Evolutionary conservation across 2,888 invertebrate genomes (phyloP).

Genomic region (Myopa testacea): DNA sequence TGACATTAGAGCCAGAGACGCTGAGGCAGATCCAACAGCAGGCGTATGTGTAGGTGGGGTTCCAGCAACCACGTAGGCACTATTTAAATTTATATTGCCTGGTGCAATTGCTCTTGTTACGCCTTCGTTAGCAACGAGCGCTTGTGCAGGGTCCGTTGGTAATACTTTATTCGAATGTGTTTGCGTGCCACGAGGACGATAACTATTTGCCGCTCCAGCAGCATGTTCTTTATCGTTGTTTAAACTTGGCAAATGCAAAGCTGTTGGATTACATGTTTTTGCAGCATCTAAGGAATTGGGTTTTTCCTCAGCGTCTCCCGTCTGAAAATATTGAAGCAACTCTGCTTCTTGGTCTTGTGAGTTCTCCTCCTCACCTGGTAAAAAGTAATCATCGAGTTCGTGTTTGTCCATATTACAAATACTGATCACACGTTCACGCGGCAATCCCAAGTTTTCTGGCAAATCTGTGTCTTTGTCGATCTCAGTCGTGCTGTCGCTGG

Average conservation of each 20-base stretch:
- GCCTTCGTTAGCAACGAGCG: conserved; percentile 13
- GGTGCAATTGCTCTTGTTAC: conserved; percentile 19
- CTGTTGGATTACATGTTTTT: conserved; percentile 62
- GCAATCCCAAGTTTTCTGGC: conserved; percentile 70
- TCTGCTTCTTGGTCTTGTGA: conserved; percentile 87
- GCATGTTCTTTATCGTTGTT: conserved; percentile 51
- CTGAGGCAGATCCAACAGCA: conserved; percentile 67
- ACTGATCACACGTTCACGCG: conserved; percentile 78
- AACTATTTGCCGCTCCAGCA: conserved; percentile 52
- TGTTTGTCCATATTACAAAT: conserved; percentile 84
- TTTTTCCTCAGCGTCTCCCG: conserved; percentile 68
- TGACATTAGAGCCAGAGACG: conserved; percentile 68
- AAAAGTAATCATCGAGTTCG: conserved; percentile 81
- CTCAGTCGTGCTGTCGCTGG: conserved; percentile 49
- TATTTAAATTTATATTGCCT: conserved; percentile 3
- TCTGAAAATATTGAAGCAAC: conserved; percentile 82
- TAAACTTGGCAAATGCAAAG: conserved; percentile 61
- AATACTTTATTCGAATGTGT: conserved; percentile 16
- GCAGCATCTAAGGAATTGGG: conserved; percentile 66
- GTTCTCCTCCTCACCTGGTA: conserved; percentile 74
- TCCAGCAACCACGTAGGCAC: conserved; percentile 29
- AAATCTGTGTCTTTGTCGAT: conserved; percentile 54
- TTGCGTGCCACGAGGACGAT: conserved; percentile 58
- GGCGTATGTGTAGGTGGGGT: conserved; percentile 46
- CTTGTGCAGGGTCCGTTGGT: conserved; percentile 20